phyloP scores from a whole-genome alignment of 2,113 vertebrate genomes.

The Upupa epops region DNA sequence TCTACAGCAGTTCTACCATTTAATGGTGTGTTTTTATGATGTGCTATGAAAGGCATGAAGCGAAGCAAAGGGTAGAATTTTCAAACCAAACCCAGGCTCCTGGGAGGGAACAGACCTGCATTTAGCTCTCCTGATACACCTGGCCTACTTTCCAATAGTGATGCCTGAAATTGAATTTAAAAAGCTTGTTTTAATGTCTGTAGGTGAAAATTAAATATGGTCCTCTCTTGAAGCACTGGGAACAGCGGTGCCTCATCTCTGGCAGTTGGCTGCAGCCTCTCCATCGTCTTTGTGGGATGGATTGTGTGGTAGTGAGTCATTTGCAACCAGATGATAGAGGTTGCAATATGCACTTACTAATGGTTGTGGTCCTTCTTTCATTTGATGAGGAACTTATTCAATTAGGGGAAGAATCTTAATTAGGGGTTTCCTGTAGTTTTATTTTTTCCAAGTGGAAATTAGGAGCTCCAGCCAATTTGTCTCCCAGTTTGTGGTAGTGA shows the following conservation, averaged over 20 bases:
- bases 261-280: not conserved
- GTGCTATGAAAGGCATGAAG: rapidly evolving
- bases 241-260: not conserved
- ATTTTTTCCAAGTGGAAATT: not conserved
- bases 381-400: not conserved
- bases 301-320: not conserved
- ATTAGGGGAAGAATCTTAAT: not conserved
- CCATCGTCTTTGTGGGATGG: not conserved
- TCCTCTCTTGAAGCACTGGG: not conserved
- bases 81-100: not conserved
- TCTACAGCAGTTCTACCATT: not conserved
- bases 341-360: not conserved
- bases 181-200: not conserved
- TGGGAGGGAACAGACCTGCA: not conserved
- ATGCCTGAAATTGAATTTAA: not conserved
- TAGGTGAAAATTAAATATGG: not conserved
- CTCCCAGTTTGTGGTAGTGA: not conserved
- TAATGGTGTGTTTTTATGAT: not conserved
- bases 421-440: not conserved
- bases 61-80: not conserved
- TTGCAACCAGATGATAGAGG: not conserved
- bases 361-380: not conserved
- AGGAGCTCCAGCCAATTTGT: not conserved
- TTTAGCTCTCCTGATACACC: not conserved
- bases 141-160: not conserved